phyloP scores from a whole-genome alignment of 2,888 invertebrate genomes.

The Dynastes hyllus region DNA sequence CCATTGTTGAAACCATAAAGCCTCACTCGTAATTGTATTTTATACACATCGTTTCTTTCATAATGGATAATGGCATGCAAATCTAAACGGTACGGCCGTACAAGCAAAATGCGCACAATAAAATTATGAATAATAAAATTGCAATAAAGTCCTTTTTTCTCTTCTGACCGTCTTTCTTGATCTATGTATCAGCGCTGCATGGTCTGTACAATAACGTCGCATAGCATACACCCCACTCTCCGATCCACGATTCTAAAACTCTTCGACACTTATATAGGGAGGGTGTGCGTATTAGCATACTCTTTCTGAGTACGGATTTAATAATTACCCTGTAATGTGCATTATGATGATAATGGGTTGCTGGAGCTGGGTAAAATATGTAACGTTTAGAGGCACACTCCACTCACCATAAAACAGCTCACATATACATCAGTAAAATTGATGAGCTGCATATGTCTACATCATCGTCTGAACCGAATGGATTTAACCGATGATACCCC shows the following conservation, averaged over 20 bases:
- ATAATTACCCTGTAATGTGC: conserved; percentile 69
- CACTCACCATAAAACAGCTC: conserved; percentile 45
- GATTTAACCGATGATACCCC: conserved; percentile 51
- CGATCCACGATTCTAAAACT: conserved; percentile 42
- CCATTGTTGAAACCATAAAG: conserved; percentile 44
- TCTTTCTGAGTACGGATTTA: conserved; percentile 64
- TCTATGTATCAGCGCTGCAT: conserved; percentile 34
- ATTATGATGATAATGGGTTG: conserved; percentile 67
- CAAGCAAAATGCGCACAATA: conserved; percentile 54
- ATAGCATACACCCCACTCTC: conserved; percentile 30
- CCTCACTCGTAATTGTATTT: conserved; percentile 49
- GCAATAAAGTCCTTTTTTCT: conserved; percentile 62
- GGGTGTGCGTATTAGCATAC: conserved; percentile 65
- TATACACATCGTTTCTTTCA: conserved; percentile 49
- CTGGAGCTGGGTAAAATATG: conserved; percentile 48
- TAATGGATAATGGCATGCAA: conserved; percentile 51
- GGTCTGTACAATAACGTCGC: conserved; percentile 20
- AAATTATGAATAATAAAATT: conserved; percentile 64
- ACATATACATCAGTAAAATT: conserved; percentile 56
- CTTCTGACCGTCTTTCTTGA: conserved; percentile 54
- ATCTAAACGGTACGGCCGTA: conserved; percentile 45
- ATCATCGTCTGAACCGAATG: conserved; percentile 56
- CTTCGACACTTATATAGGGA: conserved; percentile 54
- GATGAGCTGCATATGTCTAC: conserved; percentile 59
- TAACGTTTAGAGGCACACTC: conserved; percentile 51